Percentiles rank a stretch among this genome's conserved stretches.
Conservation (phyloP, 1,140 invertebrate genomes). For the Globodera ellingtonae region DNA sequence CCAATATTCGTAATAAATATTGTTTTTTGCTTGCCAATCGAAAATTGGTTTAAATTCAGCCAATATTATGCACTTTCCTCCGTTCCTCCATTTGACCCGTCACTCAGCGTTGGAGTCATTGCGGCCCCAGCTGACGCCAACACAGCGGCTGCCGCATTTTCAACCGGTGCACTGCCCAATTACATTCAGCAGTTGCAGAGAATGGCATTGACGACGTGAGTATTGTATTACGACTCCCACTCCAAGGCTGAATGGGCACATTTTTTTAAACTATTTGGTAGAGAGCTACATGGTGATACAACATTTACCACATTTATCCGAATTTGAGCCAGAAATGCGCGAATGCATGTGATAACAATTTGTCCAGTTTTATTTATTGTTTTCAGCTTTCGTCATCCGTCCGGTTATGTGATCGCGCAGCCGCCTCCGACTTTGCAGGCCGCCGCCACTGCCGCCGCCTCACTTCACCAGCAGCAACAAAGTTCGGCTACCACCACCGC, state of each 20-base stretch:
- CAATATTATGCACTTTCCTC: constrained; percentile 59
- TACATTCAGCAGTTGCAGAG: constrained; percentile 21
- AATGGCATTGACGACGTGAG: constrained; percentile 23
- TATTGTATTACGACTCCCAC: no score
- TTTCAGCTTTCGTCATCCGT: constrained; percentile 26
- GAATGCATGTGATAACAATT: no score
- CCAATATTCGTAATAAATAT: constrained; percentile 45
- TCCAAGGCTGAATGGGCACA: no score
- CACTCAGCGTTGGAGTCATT: constrained; percentile 19
- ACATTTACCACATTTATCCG: no score
- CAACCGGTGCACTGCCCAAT: constrained; percentile 21
- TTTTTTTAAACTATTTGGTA: neutral
- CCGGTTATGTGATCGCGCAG: constrained; percentile 8
- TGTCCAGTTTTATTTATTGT: neutral
- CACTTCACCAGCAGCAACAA: neutral
- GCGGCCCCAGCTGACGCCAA: constrained; percentile 15
- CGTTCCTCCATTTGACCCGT: constrained; percentile 59
- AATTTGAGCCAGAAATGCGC: no score
- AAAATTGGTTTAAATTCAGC: constrained; percentile 1
- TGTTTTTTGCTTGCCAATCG: neutral
- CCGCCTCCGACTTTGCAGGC: constrained; percentile 19
- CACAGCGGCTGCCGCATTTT: constrained; percentile 20
- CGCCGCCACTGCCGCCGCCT: neutral
- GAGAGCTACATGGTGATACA: no score
- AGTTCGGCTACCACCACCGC: neutral